These are phyloP conservation scores for Lepidonotus clava DNA, from an alignment of 2,888 invertebrate genomes.

Conservation along the genomic window DNA sequence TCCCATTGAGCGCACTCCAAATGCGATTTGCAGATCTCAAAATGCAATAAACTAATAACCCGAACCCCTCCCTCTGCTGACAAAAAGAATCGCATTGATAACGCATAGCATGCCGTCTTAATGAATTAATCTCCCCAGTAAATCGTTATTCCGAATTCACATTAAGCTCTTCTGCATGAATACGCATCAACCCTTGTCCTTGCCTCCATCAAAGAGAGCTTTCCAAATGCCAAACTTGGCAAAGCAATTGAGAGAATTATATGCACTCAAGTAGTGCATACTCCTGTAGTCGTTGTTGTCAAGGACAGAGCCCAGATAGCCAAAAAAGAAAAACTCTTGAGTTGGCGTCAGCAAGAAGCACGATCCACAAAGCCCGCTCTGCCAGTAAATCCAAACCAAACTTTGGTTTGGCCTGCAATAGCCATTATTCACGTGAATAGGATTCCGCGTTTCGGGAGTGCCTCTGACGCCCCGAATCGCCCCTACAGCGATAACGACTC, in stretches of 20 bases:
- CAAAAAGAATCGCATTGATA: background rate
- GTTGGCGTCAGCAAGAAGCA: no score
- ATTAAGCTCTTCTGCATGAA: background rate
- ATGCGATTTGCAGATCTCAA: slow-evolving; percentile 11
- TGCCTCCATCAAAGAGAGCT: background rate
- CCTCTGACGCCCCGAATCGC: background rate
- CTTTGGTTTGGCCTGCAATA: no score
- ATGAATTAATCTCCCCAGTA: slow-evolving; percentile 2
- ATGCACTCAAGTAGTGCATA: no score
- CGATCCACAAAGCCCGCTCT: no score
- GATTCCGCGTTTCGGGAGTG: background rate
- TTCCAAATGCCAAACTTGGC: no score
- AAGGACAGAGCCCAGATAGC: no score
- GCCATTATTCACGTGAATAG: background rate
- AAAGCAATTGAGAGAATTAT: no score
- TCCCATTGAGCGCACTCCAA: background rate
- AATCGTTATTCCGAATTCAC: background rate
- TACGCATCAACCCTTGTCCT: background rate
- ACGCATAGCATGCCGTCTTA: background rate
- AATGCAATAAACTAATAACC: slow-evolving; percentile 23
- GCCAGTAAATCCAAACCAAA: no score
- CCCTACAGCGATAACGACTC: slow-evolving; percentile 5
- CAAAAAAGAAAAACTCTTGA: no score
- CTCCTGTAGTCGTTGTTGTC: no score
- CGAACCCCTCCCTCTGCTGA: background rate